phyloP scores from a whole-genome alignment of 1,140 invertebrate species.

The Ceratina calcarata region DNA sequence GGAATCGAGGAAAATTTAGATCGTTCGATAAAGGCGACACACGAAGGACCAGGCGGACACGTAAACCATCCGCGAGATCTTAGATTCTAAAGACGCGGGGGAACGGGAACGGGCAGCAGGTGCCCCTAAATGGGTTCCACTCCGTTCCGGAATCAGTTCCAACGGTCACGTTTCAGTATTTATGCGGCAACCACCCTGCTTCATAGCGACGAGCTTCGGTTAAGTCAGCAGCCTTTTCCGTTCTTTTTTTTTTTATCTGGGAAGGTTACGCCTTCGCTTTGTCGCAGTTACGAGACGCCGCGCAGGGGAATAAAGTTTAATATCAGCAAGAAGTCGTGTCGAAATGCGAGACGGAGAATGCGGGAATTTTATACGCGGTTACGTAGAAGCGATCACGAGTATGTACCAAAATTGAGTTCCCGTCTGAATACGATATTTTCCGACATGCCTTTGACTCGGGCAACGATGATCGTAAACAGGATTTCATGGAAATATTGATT shows the following conservation, averaged over 20 bases:
- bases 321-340: constrained; percentile 14
- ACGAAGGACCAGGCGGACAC: constrained; percentile 5
- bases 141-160: constrained; percentile 52
- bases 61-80: background rate
- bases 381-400: background rate
- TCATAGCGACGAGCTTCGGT: constrained; percentile 39
- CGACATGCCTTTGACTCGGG: background rate
- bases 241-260: constrained; percentile 20
- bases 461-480: too few relatives aligned
- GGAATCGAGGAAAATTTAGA: constrained; percentile 1
- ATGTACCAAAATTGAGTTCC: background rate
- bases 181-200: constrained; percentile 48
- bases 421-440: background rate
- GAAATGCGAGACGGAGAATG: constrained; percentile 11
- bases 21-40: background rate
- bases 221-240: constrained; percentile 14
- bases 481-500: too few relatives aligned
- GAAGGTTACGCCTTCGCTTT: constrained; percentile 41
- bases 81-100: constrained; percentile 18
- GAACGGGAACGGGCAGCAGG: constrained; percentile 35
- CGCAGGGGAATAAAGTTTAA: background rate
- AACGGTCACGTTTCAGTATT: constrained; percentile 62
- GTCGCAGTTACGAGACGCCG: constrained; percentile 11
- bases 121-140: constrained; percentile 52
- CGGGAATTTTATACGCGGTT: constrained; percentile 29